Conservation (phyloP, 2,888 invertebrate species). For the Atethmia centrago region DNA sequence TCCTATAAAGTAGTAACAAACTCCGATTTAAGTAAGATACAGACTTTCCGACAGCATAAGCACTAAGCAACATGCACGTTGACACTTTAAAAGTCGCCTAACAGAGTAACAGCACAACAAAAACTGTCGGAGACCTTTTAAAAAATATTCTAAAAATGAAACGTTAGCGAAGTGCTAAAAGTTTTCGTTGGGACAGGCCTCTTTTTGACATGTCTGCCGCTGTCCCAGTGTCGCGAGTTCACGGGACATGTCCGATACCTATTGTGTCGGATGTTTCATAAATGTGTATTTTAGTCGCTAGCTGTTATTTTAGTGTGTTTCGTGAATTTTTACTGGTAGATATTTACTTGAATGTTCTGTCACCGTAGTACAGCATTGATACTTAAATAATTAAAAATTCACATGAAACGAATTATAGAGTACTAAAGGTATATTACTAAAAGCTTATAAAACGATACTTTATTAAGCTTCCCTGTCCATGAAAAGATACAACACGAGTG, state of each 20-base stretch:
- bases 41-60: neutral
- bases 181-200: slow-evolving; percentile 62
- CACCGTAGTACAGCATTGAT: neutral
- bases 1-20: neutral
- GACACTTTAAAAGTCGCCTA: slow-evolving; percentile 22
- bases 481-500: neutral
- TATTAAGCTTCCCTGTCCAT: neutral
- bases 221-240: slow-evolving; percentile 54
- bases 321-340: slow-evolving; percentile 7
- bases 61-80: neutral
- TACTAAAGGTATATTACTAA: neutral
- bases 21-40: no score
- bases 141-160: slow-evolving; percentile 55
- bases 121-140: slow-evolving; percentile 35
- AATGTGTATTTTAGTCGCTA: slow-evolving; percentile 62
- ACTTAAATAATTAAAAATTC: neutral
- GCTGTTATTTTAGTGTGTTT: slow-evolving; percentile 34
- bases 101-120: slow-evolving; percentile 20
- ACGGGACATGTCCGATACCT: slow-evolving; percentile 60
- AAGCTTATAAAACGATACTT: neutral
- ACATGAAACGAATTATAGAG: neutral
- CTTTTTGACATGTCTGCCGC: slow-evolving; percentile 66
- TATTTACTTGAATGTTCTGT: slow-evolving; percentile 9
- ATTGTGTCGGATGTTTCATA: slow-evolving; percentile 65
- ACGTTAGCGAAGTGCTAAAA: slow-evolving; percentile 52